Percentiles rank a stretch among this genome's conserved stretches.
phyloP scores from a whole-genome alignment of 2,113 vertebrate genomes.

The Aphelocoma coerulescens region DNA sequence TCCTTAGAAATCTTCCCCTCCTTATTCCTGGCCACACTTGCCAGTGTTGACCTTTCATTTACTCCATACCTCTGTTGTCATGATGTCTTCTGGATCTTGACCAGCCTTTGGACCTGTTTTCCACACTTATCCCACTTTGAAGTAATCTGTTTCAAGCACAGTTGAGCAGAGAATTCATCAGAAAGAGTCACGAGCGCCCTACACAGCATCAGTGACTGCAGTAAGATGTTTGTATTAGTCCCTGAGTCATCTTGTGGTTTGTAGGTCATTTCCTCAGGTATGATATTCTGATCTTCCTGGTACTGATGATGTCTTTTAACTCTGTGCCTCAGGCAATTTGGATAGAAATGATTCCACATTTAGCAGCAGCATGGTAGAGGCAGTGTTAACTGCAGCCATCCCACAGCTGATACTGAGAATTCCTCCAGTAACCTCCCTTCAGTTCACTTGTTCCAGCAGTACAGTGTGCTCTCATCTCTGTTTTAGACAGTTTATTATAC shows the following conservation, averaged over 20 bases:
- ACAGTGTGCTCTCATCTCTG: not conserved
- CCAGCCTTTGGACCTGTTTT: not conserved
- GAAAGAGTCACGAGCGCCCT: not conserved
- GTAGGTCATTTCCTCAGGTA: not conserved
- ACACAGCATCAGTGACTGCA: rapidly evolving
- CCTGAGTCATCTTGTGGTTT: not conserved
- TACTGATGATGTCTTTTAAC: not conserved
- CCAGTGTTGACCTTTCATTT: not conserved
- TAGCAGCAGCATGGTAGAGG: not conserved
- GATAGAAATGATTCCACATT: not conserved
- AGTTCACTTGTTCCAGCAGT: not conserved
- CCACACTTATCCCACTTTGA: not conserved
- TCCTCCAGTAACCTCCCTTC: conserved; percentile 48
- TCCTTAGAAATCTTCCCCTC: not conserved
- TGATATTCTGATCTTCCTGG: not conserved
- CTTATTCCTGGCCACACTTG: not conserved
- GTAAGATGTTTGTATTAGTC: not conserved
- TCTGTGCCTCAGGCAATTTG: not conserved
- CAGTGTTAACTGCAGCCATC: conserved; percentile 12
- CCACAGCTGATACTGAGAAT: not conserved
- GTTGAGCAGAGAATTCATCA: not conserved
- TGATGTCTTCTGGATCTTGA: not conserved
- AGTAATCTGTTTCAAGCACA: not conserved
- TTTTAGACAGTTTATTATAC: not conserved
- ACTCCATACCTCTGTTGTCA: not conserved